Percentiles rank a stretch among this genome's conserved stretches.
phyloP scores from a whole-genome alignment of 2,113 vertebrate genomes.

The Calidris pugnax region DNA sequence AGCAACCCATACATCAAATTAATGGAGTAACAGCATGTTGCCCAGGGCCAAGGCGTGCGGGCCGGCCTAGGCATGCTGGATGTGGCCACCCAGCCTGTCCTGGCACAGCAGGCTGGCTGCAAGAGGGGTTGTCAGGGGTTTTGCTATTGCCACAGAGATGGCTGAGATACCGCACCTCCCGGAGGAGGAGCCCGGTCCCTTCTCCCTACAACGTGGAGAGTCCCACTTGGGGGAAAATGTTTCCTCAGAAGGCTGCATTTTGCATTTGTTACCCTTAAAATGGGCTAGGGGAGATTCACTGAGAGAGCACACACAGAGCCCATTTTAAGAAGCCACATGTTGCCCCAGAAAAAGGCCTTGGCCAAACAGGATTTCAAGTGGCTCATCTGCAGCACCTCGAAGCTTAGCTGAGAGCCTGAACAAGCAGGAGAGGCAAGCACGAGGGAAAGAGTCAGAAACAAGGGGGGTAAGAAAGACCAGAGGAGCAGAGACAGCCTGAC shows the following conservation, averaged over 20 bases:
- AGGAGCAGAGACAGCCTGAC: neutral
- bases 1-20: neutral
- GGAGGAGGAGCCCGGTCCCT: rapidly evolving
- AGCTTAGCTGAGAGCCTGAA: neutral
- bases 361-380: neutral
- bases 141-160: neutral
- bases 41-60: neutral
- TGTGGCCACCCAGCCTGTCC: rapidly evolving
- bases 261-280: neutral
- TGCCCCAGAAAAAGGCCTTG: neutral
- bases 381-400: neutral
- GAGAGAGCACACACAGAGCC: neutral
- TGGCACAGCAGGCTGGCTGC: neutral
- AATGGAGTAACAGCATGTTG: neutral
- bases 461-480: neutral
- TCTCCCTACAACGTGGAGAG: neutral
- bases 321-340: neutral
- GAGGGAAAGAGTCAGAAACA: neutral
- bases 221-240: rapidly evolving
- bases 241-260: neutral
- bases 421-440: neutral
- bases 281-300: neutral
- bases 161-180: neutral
- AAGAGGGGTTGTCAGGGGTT: neutral
- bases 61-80: neutral